A percentile compares a stretch with the other conserved stretches of the same genome.
Conservation (phyloP, 2,888 invertebrate genomes). For the Plagodis pulveraria region DNA sequence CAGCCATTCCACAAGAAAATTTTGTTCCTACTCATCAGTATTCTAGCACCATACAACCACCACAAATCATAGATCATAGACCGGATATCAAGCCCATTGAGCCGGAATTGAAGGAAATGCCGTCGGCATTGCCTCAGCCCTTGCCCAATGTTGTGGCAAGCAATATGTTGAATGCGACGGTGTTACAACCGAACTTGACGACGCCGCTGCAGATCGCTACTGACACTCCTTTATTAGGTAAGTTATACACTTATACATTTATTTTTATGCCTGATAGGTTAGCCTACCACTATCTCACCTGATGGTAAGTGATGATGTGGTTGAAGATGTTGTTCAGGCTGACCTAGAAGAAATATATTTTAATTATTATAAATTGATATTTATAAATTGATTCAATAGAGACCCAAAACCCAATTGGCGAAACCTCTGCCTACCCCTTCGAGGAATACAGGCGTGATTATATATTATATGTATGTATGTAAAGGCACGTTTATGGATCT, state of each 20-base stretch:
- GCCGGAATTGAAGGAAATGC: slow-evolving; percentile 42
- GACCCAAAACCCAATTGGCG: no score
- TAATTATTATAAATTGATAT: no score
- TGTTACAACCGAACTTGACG: slow-evolving; percentile 61
- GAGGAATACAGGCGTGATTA: no score
- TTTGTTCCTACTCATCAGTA: slow-evolving; percentile 68
- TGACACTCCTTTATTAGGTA: slow-evolving; percentile 62
- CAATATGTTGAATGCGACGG: slow-evolving; percentile 46
- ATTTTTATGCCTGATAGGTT: no score
- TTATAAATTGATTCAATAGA: neutral
- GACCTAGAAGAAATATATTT: no score
- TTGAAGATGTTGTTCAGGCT: no score
- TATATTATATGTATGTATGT: no score
- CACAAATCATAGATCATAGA: slow-evolving; percentile 46
- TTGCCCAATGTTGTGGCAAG: slow-evolving; percentile 48
- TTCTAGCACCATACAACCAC: slow-evolving; percentile 48
- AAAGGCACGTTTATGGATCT: no score
- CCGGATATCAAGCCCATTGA: slow-evolving; percentile 36
- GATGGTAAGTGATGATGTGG: no score
- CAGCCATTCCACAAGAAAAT: slow-evolving; percentile 45
- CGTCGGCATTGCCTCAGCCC: slow-evolving; percentile 41
- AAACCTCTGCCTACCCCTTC: no score
- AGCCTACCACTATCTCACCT: no score
- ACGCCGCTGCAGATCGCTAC: slow-evolving; percentile 76
- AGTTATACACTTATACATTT: no score